Percentiles rank a stretch among this genome's conserved stretches.
Evolutionary conservation across 2,113 vertebrate genomes (phyloP).

Genomic region (Tachuris rubrigastra): DNA sequence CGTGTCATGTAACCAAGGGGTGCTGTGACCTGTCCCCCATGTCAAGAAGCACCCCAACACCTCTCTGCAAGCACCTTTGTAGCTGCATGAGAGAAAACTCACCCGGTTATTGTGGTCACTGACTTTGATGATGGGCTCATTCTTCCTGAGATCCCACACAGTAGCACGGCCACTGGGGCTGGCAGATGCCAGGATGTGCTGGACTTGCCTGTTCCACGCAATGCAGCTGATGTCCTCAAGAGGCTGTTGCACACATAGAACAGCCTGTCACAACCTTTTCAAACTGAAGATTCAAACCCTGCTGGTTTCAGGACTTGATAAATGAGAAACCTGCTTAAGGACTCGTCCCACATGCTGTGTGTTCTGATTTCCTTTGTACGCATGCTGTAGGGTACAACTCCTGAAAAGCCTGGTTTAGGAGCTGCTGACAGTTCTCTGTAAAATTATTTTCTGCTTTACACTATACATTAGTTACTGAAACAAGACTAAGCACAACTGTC

Average conservation of each 20-base stretch:
- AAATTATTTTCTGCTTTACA: not conserved
- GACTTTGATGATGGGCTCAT: conserved; percentile 98
- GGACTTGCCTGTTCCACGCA: conserved; percentile 81
- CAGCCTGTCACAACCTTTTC: not conserved
- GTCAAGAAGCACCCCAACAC: too few species aligned
- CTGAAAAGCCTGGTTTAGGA: not conserved
- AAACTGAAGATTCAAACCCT: not conserved
- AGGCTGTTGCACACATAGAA: conserved; percentile 74
- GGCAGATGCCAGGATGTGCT: conserved; percentile 83
- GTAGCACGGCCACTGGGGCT: conserved; percentile 90
- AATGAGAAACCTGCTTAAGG: not conserved
- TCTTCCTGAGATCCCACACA: conserved; percentile 96
- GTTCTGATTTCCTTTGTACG: not conserved
- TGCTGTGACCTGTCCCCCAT: not conserved
- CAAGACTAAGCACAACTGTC: not conserved
- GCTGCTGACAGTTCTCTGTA: not conserved
- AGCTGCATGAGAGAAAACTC: not conserved
- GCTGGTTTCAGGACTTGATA: not conserved
- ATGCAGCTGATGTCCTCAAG: conserved; percentile 90
- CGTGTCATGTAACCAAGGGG: not conserved
- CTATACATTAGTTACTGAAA: not conserved
- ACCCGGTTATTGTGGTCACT: conserved; percentile 97
- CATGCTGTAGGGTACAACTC: accelerated
- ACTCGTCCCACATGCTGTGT: not conserved
- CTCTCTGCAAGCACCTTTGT: not conserved